Evolutionary conservation across 2,888 invertebrate species (phyloP), one percentile per base, ranked within the genome.

Genomic region (Macropis europaea): DNA sequence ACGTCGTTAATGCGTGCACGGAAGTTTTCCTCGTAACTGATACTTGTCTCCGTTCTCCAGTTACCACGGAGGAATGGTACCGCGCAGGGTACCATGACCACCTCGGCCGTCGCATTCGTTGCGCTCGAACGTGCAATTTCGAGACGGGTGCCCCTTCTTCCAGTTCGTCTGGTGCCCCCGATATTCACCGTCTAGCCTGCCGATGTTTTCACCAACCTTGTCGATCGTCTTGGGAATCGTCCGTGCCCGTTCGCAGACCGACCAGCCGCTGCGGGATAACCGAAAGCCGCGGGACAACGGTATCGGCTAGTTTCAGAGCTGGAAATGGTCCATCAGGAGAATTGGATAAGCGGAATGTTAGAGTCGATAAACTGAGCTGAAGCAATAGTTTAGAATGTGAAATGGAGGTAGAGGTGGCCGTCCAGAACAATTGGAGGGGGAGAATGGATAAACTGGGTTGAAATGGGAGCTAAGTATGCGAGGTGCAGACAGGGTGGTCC

Each of bases 21-120:
- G 83, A 85, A 87, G 87, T 88, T 88, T 88, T 85, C 82, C 81
- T 82, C 84, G 88, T 87, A 88, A 88, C 85, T 82, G 86, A 88
- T 84, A 88, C 84, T 80, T 85, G 81, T 84, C 81, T 81, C 82
- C 62, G 84, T 85, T 87, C 86, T 87, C 86, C 83, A 79, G 77
- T 87, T 87, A 87, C 87, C 75, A 43, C 77, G 76, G 80, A 80
- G 82, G 83, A 86, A 84, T 86, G 84, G 82, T 82, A 84, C 82
- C 80, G 77, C 62, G 73, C 68, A 77, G 72, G 69, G 68, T 73
- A 79, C 77, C 79, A 68, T 78, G 80, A 80, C 80, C 76, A 73
- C 64, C 75, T 63, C 63, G 50, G 60, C 73, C 81, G 80, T 80
- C 80, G 71, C 80, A 64, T 64, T 78, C 76, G 80, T 81, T 78